Base-by-base conservation (phyloP, 2,113 vertebrate species). In the Cebus imitator region DNA sequence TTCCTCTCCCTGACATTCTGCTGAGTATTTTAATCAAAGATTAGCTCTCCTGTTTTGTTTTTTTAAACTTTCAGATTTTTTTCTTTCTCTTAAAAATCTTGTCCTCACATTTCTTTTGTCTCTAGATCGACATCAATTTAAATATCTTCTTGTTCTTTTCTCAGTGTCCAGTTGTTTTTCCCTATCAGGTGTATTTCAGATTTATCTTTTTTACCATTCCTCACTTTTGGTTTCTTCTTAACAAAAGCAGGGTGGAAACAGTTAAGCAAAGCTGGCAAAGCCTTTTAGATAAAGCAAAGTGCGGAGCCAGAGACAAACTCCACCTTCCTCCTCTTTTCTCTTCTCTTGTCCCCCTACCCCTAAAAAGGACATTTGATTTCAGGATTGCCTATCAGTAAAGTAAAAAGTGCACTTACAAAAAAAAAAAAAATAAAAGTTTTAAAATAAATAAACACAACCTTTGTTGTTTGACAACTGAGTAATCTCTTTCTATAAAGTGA, bases 381-480 rank as follows among this genome's bases (percentile, higher is more conserved):
- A 82, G 32, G 35, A 45, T 76, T 50, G 45, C 70, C 83, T 43
- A 1, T 52, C 72, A 55, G 64, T 20, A 76, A 91, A 90, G 76
- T 35, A 85, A 91, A 94, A 96, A 75, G 52, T 55, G 35, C 45
- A 73, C 89, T 96, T 94, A 2, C 12, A 23, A 32, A 48, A 30
- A 30, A 93, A 93, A 64, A 30, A 64, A 13, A 88, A 73, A 50
- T 40, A 79, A 96, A 97, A 93, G 68, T 96, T 97, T 66, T 84
- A 86, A 91, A 96, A 96, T 52, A 88, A 84, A 93, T 76, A 95
- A 94, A 91, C 81, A 92, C 72, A 91, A 96, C 72, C 90, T 95
- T 95, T 95, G 93, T 96, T 98, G 92, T 98, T 91, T 98, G 96
- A 88, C 92, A 50, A 87, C 66, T 61, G 94, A 45, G 70, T 95